Base-by-base conservation (phyloP, 53 echinoderm and acorn worm species). In the Luidia sarsii region DNA sequence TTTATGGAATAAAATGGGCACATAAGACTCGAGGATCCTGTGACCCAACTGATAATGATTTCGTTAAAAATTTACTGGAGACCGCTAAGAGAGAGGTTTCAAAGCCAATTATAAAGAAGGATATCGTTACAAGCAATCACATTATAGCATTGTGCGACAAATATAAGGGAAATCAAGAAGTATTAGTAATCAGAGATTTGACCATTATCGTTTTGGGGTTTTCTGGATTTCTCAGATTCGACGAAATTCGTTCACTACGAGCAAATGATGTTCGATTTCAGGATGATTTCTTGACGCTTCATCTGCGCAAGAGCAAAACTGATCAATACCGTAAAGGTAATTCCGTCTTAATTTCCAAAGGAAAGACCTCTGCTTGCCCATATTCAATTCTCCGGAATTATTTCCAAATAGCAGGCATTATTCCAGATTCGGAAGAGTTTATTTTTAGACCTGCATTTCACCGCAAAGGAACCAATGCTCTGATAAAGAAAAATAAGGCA, bases 1-100 rank as follows among this genome's bases (percentile, higher is more conserved):
- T 72, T 30, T 73, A 73, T 84, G 63, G 71, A 33, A 84, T 84
- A 6, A 72, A 84, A 62, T 64, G 74, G 63, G 73, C 84, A 16
- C 84, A 72, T 32, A 62, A 71, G 4, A 19, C 73, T 21, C n/a
- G n/a, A n/a, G n/a, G n/a, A n/a, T n/a, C n/a, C n/a, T n/a, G n/a
- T n/a, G n/a, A n/a, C n/a, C n/a, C n/a, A n/a, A n/a, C n/a, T n/a
- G n/a, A n/a, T 9, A 14, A 59, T 41, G 1, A 5, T 1, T 82
- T 68, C 29, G 18, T 82, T 23, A 38, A 13, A 46, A 67, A 28
- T 39, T 46, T 39, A 35, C 14, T 61, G 10, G 79, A 79, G 27
- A 36, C 68, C 16, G 36, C 82, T 1, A 82, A 82, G 39, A 33
- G 82, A 54, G 34, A 8, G 10, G 15, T 1, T 14, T 53, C 37